These are phyloP conservation scores for Pseudorhiza aurosa DNA, from an alignment of 30 jellyfish, hydroid and myxozoan genomes.

Conservation along the genomic window DNA sequence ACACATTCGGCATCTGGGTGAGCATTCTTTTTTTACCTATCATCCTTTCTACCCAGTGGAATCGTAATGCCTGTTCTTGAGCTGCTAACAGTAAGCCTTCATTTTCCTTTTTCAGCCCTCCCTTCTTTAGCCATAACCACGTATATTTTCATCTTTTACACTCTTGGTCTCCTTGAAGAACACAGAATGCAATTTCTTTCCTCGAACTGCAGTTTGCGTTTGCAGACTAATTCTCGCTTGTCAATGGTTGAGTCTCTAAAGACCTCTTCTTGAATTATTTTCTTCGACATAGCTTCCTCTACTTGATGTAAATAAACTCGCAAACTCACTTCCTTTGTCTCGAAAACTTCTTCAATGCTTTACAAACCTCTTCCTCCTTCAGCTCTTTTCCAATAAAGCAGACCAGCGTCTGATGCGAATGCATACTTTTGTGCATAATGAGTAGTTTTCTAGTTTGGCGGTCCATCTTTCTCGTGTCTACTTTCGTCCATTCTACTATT, in stretches of 20 bases:
- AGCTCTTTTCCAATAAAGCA: not conserved
- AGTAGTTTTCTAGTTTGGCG: constrained; percentile 16
- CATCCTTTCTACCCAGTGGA: not conserved
- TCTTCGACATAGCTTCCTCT: not conserved
- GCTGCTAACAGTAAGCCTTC: not conserved
- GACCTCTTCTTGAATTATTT: not conserved
- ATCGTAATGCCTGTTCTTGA: not conserved
- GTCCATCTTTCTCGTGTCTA: constrained; percentile 2
- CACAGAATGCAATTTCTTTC: not conserved
- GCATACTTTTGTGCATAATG: not conserved
- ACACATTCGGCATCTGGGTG: not conserved
- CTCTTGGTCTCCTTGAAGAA: not conserved
- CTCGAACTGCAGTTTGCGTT: not conserved
- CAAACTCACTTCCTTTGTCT: not conserved
- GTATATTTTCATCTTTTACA: not conserved
- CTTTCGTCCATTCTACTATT: constrained; percentile 3
- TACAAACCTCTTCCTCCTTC: not conserved
- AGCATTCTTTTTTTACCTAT: not conserved
- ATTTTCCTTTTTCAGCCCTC: not conserved
- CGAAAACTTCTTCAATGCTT: not conserved
- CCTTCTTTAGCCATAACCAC: not conserved
- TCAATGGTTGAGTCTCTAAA: not conserved
- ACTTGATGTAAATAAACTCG: not conserved
- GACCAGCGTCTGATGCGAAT: constrained; percentile 3
- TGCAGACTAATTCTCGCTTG: not conserved